phyloP scores from a whole-genome alignment of 2,888 invertebrate species.

The Epistrophella euchroma region DNA sequence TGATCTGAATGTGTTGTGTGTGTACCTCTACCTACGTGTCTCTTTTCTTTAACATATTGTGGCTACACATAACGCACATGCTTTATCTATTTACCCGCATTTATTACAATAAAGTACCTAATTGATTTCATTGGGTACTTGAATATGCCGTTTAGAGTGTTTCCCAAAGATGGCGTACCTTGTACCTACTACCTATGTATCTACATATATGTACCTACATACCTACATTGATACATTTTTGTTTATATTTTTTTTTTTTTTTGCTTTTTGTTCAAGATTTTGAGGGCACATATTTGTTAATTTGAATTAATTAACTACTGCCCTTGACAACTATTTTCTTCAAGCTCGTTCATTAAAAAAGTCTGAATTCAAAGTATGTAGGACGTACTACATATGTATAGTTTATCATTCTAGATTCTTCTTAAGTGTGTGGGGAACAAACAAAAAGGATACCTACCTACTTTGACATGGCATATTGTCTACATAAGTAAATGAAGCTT shows the following conservation, averaged over 20 bases:
- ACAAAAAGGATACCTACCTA: constrained; percentile 22
- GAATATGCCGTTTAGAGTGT: background rate
- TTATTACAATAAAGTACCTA: constrained; percentile 10
- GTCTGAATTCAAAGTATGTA: constrained; percentile 39
- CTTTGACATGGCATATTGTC: background rate
- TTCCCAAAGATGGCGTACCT: background rate
- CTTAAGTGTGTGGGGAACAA: constrained; percentile 2
- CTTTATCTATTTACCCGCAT: constrained; percentile 15
- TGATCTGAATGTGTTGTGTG: background rate
- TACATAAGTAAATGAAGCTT: constrained; percentile 54
- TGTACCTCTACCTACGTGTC: background rate
- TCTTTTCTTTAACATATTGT: background rate
- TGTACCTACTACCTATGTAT: too few species aligned
- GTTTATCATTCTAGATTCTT: constrained; percentile 36
- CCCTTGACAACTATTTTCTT: constrained; percentile 14
- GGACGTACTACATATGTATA: too few species aligned
- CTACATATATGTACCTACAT: too few species aligned
- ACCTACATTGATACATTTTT: background rate
- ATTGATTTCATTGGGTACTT: background rate
- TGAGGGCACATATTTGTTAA: constrained; percentile 23
- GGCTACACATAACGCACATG: constrained; percentile 17
- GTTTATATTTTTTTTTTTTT: background rate
- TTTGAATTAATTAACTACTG: constrained; percentile 25
- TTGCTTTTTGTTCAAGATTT: background rate
- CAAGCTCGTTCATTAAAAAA: background rate